A percentile compares a stretch with the other conserved stretches of the same genome.
Conservation (phyloP, 2,113 vertebrate species). For the Pogona vitticeps region DNA sequence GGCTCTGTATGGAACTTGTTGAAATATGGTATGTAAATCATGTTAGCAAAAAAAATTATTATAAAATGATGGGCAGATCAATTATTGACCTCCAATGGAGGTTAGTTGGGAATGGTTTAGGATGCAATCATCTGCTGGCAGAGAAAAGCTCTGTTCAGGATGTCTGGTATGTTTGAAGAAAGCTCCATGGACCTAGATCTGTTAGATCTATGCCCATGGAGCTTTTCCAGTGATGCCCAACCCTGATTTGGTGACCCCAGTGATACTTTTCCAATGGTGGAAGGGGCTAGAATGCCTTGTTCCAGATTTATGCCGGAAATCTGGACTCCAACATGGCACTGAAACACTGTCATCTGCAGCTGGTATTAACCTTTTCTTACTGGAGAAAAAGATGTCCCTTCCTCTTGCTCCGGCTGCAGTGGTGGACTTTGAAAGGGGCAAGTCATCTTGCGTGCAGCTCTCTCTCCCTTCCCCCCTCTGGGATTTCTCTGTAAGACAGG, state of each 20-base stretch:
- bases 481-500: not conserved
- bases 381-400: not conserved
- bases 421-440: too few species aligned
- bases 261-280: too few species aligned
- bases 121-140: not conserved
- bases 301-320: too few species aligned
- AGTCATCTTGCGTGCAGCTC: not conserved
- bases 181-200: too few species aligned
- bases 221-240: too few species aligned
- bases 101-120: not conserved
- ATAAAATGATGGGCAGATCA: not conserved
- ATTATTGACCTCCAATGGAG: not conserved
- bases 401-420: not conserved
- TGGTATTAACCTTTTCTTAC: too few species aligned
- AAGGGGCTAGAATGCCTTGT: too few species aligned
- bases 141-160: not conserved
- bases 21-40: not conserved
- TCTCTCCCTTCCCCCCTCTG: not conserved
- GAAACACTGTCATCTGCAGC: too few species aligned
- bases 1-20: not conserved
- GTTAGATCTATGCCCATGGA: too few species aligned
- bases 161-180: not conserved
- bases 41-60: not conserved
- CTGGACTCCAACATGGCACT: too few species aligned
- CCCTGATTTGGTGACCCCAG: too few species aligned